Conservation (phyloP, 2,888 invertebrate species). For the Lissonota sp. region DNA sequence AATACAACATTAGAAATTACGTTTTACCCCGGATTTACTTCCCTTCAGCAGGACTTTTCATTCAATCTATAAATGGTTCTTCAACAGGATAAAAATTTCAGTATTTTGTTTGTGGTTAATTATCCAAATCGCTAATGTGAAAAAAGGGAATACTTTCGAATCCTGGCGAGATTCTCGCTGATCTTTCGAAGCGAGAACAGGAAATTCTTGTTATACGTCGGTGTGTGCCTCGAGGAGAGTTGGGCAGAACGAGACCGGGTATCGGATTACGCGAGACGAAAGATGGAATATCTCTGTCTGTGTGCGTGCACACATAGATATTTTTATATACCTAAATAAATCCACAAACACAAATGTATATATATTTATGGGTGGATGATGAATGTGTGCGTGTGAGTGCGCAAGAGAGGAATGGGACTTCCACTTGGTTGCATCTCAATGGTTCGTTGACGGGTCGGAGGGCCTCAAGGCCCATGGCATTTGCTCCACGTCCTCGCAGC, state of each 20-base stretch:
- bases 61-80: no score
- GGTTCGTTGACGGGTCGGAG: slow-evolving; percentile 73
- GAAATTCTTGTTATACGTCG: slow-evolving; percentile 45
- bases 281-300: not conserved
- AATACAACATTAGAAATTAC: no score
- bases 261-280: slow-evolving; percentile 73
- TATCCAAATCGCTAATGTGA: not conserved
- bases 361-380: slow-evolving; percentile 6
- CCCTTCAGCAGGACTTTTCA: no score
- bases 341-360: not conserved
- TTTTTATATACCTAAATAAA: slow-evolving; percentile 7
- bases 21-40: no score
- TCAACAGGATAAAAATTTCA: not conserved
- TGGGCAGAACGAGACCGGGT: slow-evolving; percentile 63
- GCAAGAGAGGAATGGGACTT: slow-evolving; percentile 77
- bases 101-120: not conserved
- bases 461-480: slow-evolving; percentile 68
- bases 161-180: slow-evolving; percentile 19
- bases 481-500: slow-evolving; percentile 46
- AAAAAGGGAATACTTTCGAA: slow-evolving; percentile 9
- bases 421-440: slow-evolving; percentile 79
- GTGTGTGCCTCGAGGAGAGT: slow-evolving; percentile 32
- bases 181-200: slow-evolving; percentile 45
- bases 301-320: not conserved
- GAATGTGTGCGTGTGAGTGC: slow-evolving; percentile 46